Evolutionary conservation across 2,797 vertebrate genomes (phyloP), one percentile per base, ranked within the genome.

Genomic region (Xyrichtys novacula): DNA sequence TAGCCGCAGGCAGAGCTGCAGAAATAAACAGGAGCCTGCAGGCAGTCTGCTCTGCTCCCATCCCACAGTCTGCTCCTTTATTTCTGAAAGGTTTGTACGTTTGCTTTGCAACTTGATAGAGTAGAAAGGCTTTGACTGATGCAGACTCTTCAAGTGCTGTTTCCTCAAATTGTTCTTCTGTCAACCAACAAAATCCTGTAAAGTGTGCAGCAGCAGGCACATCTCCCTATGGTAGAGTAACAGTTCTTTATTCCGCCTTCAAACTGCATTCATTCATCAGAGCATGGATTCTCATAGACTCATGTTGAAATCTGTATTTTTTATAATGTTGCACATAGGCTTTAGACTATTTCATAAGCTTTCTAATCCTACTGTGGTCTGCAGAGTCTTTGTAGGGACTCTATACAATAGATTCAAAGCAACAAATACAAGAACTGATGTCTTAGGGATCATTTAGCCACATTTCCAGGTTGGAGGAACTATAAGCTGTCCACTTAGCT

Each of bases 11-110:
- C 85, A 76, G 55, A 81, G 87, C 64, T 78, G 72, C 78, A 82
- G 71, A 90, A 92, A 87, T 88, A 88, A 89, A 90, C 87, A 79
- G 79, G 76, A 81, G 89, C 89, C 91, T 78, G 54, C 61, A 86
- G 90, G 84, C 83, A 81, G 81, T 76, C 75, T 48, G 44, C 76
- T 84, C 72, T 74, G 74, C 78, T 80, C 49, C 58, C 59, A 40
- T 80, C 70, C 65, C 48, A 53, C 76, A 73, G 65, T 74, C 69
- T 83, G 65, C 74, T 70, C 71, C 28, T 52, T 80, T 65, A 47
- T 76, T 80, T 81, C 53, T 43, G 38, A 85, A 76, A 61, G 39
- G 26, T 62, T 86, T 87, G 86, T 31, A 74, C 80, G 71, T 88
- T 78, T 77, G 44, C 46, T 76, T 57, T 73, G 46, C 53, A 73